Base-by-base conservation (phyloP, 1,140 invertebrate genomes). In the Nilaparvata lugens region DNA sequence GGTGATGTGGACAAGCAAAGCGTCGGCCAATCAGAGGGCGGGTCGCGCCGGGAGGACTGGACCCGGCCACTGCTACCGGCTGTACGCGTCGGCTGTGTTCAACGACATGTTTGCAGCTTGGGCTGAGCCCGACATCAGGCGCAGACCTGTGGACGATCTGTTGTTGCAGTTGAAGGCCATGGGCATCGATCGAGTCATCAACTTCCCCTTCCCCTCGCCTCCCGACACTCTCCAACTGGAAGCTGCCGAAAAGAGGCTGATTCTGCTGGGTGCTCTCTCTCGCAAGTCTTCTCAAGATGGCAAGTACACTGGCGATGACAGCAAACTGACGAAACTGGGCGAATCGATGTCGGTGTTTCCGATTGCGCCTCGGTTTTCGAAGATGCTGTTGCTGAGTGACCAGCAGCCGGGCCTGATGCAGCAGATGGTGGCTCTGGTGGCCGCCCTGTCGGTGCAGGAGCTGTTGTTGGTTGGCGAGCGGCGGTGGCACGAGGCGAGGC, bases 71-170 rank as follows among this genome's bases (percentile, higher is more conserved):
- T 96, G 93, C 70, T 98, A 97, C 73, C 84, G 94, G 9, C 77
- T 98, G 0, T 99, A 95, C 76, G 98, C 96, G 2, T 97, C 93
- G 19, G 93, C 95, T 1, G 88, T 99, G 0, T 99, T 88, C 72
- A 92, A 94, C 66, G 87, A 98, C 74, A 83, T 89, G 51, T 95
- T 98, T 72, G 76, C 81, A 23, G 76, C 86, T 56, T 96, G 90
- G 70, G 77, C 84, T 43, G 75, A 81, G 51, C 93, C 97, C 0
- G 96, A 99, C 74, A 95, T 99, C 35, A 81, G 86, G 57, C 76
- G 86, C 28, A 85, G 91, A 63, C 96, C 97, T 0, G 86, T 97
- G 0, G 97, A 99, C 69, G 95, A 98, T 73, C 72, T 99, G 5
- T 78, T 99, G 63, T 75, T 99, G 14, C 89, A 93, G 70, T 90